These are phyloP conservation scores for Acheta domesticus DNA, from an alignment of 2,888 invertebrate genomes.

Conservation along the genomic window DNA sequence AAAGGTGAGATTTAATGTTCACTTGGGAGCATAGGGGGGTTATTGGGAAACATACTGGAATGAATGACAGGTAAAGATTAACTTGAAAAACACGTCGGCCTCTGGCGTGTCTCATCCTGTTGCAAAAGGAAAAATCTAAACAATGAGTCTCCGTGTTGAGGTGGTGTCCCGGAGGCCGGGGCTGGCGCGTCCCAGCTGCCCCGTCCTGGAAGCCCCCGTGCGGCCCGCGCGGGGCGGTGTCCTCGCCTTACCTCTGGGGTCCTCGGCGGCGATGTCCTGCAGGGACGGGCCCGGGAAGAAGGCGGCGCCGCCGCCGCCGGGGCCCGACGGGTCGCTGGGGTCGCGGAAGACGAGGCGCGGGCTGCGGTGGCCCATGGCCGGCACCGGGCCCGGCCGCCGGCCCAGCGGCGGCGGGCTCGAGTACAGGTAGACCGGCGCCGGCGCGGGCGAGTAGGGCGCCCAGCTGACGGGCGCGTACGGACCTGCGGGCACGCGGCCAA, in stretches of 20 bases:
- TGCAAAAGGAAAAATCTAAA: too few relatives aligned
- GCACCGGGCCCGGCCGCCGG: not conserved
- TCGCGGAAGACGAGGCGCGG: conserved; percentile 38
- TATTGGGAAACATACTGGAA: too few relatives aligned
- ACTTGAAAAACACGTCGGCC: too few relatives aligned
- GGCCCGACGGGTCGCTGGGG: conserved; percentile 32
- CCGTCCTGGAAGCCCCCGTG: not conserved
- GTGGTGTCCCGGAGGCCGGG: not conserved
- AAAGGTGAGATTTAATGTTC: too few relatives aligned
- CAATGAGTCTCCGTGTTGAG: not conserved
- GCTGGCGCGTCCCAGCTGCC: not conserved
- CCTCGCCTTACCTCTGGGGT: conserved; percentile 34
- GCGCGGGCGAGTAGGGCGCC: not conserved
- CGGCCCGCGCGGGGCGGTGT: too few relatives aligned
- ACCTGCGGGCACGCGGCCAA: not conserved
- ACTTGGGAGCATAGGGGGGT: too few relatives aligned
- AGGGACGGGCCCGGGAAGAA: conserved; percentile 27
- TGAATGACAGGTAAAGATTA: too few relatives aligned
- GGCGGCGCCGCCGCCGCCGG: conserved; percentile 30
- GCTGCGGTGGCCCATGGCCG: conserved; percentile 36
- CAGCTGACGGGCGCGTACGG: not conserved
- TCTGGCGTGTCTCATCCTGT: too few relatives aligned
- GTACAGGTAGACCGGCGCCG: conserved; percentile 19
- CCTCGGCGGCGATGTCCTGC: conserved; percentile 35
- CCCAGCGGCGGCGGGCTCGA: conserved; percentile 21